Evolutionary conservation across 2,113 vertebrate species (phyloP).

Genomic region (Catharus fuscescens): DNA sequence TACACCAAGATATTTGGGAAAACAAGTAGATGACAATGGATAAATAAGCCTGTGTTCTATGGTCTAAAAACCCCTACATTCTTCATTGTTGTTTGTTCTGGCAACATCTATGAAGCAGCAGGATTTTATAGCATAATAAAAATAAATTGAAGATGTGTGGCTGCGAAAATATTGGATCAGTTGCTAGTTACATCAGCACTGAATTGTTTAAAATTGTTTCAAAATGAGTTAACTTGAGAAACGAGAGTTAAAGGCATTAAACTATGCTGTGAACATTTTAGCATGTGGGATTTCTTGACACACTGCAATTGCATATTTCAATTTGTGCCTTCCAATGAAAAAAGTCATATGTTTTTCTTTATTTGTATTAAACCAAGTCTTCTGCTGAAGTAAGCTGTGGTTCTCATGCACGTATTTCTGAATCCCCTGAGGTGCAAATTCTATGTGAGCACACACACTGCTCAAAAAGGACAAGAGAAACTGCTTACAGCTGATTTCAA

Average conservation of each 20-base stretch:
- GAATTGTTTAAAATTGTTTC: background rate
- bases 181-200: background rate
- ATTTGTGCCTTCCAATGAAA: background rate
- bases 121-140: slow-evolving; percentile 19
- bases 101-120: background rate
- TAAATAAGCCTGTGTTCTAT: background rate
- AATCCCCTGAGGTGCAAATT: background rate
- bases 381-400: background rate
- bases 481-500: background rate
- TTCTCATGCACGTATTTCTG: background rate
- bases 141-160: background rate
- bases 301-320: background rate
- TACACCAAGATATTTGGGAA: background rate
- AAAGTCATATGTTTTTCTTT: background rate
- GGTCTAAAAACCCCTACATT: background rate
- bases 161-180: background rate
- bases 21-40: background rate
- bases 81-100: slow-evolving; percentile 47
- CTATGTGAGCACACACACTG: background rate
- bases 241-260: background rate
- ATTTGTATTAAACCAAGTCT: background rate
- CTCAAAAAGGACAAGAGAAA: background rate
- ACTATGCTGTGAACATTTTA: background rate
- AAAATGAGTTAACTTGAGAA: slow-evolving; percentile 25
- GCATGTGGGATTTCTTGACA: background rate